These are phyloP conservation scores for Xiphophorus hellerii DNA, from an alignment of 2,113 vertebrate genomes.

Conservation along the genomic window DNA sequence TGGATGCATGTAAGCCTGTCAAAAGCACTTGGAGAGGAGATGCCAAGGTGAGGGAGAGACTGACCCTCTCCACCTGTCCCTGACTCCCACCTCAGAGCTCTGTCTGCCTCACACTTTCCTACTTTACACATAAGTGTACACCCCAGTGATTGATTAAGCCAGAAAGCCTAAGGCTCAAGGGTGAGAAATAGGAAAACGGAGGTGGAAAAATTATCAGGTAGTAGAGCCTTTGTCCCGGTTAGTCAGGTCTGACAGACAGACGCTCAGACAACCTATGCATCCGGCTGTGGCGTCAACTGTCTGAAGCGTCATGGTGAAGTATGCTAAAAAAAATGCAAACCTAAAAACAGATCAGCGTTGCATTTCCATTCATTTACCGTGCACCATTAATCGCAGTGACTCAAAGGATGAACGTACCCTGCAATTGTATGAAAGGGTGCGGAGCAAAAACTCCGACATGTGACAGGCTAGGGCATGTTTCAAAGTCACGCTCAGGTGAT, in stretches of 20 bases:
- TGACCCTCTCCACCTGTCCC: conserved; percentile 77
- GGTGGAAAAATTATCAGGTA: conserved; percentile 53
- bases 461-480: conserved; percentile 51
- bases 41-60: conserved; percentile 72
- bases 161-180: conserved; percentile 43
- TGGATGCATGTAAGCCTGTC: conserved; percentile 71
- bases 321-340: not conserved
- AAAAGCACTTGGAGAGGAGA: conserved; percentile 64
- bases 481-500: conserved; percentile 30
- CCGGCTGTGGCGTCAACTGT: conserved; percentile 34
- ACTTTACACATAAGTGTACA: conserved; percentile 31
- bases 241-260: conserved; percentile 61
- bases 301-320: not conserved
- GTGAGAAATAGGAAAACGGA: conserved; percentile 16
- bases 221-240: conserved; percentile 52
- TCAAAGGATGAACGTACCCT: conserved; percentile 5
- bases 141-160: conserved; percentile 75
- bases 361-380: conserved; percentile 9
- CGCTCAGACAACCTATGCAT: conserved; percentile 58
- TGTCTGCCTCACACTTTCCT: conserved; percentile 14
- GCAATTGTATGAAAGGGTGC: conserved; percentile 14
- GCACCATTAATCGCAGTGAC: conserved; percentile 19
- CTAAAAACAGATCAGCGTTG: conserved; percentile 2
- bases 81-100: conserved; percentile 57
- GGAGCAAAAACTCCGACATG: conserved; percentile 9